These are phyloP conservation scores for Nibea albiflora DNA, from an alignment of 2,113 vertebrate genomes.

Conservation along the genomic window DNA sequence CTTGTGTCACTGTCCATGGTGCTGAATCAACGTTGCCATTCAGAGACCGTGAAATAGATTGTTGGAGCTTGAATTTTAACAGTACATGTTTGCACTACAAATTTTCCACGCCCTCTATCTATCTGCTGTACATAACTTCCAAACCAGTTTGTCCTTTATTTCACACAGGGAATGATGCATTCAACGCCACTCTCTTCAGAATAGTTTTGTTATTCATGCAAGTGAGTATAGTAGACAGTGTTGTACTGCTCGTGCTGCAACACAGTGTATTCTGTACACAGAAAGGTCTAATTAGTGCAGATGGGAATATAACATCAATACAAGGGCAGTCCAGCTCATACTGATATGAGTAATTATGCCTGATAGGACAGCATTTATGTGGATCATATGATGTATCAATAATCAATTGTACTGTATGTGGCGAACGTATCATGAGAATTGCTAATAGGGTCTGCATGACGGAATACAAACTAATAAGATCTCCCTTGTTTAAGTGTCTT, in stretches of 20 bases:
- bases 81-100: slow-evolving; percentile 51
- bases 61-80: slow-evolving; percentile 54
- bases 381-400: slow-evolving; percentile 41
- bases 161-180: slow-evolving; percentile 29
- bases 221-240: slow-evolving; percentile 38
- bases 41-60: slow-evolving; percentile 49
- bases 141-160: slow-evolving; percentile 23
- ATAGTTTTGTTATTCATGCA: slow-evolving; percentile 49
- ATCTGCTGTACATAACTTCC: slow-evolving; percentile 34
- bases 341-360: slow-evolving; percentile 58
- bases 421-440: slow-evolving; percentile 1
- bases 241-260: slow-evolving; percentile 31
- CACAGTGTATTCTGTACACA: slow-evolving; percentile 43
- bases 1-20: slow-evolving; percentile 80
- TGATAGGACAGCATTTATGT: slow-evolving; percentile 47
- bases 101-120: slow-evolving; percentile 30
- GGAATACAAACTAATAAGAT: background rate
- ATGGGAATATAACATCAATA: slow-evolving; percentile 62
- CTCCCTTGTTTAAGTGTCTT: background rate
- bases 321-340: slow-evolving; percentile 37
- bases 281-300: slow-evolving; percentile 66
- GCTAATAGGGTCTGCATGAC: slow-evolving; percentile 1
- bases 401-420: slow-evolving; percentile 43
- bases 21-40: slow-evolving; percentile 67
- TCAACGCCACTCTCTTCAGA: slow-evolving; percentile 38